Evolutionary conservation across 2,113 vertebrate species (phyloP), one percentile per base, ranked within the genome.

Genomic region (Ardeotis arabs): DNA sequence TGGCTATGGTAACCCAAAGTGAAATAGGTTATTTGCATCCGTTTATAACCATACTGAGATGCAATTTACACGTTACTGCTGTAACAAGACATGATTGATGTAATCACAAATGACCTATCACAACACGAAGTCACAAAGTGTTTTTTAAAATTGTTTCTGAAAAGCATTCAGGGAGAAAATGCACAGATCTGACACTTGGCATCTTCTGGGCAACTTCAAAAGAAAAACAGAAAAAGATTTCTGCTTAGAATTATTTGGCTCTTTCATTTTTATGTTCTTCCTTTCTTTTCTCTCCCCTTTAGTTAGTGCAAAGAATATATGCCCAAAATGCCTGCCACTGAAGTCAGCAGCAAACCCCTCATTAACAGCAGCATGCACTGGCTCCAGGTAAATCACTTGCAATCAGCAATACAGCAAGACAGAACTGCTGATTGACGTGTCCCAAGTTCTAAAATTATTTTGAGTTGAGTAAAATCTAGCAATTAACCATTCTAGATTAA

Each of bases 1-100:
- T 92, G 93, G 67, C 91, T 96, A 75, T 86, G 45, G 96, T 56
- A 97, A 97, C 90, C 49, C 78, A 92, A 95, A 97, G 86, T 92
- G 89, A 97, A 97, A 96, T 87, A 76, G 33, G 33, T 95, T 70
- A 95, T 95, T 96, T 98, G 89, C 95, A 96, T 96, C 87, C 45
- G 55, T 91, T 97, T 97, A 92, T 97, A 95, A 94, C 85, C 78
- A 75, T 70, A 96, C 58, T 72, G 83, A 97, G 96, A 97, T 77
- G 73, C 87, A 96, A 96, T 96, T 97, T 97, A 88, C 68, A 76
- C 16, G 20, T 95, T 96, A 93, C 80, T 90, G 44, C 81, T 93
- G 18, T 83, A 97, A 93, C 62, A 53, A 49, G 89, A 92, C 64
- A 91, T 83, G 91, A 97, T 23, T 91, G 78, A 97, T 98, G 53